phyloP scores from a whole-genome alignment of 2,888 invertebrate genomes.

The Leptura quadrifasciata region DNA sequence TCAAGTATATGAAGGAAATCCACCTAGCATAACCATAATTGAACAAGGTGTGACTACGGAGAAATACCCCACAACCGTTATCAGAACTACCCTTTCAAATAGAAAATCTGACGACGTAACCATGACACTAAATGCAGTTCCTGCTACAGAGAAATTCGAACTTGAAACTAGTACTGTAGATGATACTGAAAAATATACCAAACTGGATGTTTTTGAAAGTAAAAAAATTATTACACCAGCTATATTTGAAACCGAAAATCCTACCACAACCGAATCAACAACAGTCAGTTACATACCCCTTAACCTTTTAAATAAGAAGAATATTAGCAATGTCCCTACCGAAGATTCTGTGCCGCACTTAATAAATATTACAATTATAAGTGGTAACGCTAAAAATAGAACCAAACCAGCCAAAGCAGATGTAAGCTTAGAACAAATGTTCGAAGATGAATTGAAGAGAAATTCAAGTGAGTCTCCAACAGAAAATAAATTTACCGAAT shows the following conservation, averaged over 20 bases:
- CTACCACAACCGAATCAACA: conserved; percentile 23
- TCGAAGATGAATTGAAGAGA: conserved; percentile 28
- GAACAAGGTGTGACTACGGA: conserved; percentile 49
- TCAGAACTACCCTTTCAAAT: conserved; percentile 37
- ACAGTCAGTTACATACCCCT: conserved; percentile 23
- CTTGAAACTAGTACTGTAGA: conserved; percentile 36
- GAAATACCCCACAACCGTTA: conserved; percentile 26
- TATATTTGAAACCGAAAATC: neutral
- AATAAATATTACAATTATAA: conserved; percentile 59
- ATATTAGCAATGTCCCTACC: conserved; percentile 17
- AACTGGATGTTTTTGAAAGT: neutral
- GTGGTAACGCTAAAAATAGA: conserved; percentile 39
- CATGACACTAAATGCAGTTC: neutral
- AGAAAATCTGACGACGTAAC: conserved; percentile 42
- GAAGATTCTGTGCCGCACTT: conserved; percentile 47
- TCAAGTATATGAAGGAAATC: conserved; percentile 60
- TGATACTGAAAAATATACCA: conserved; percentile 4
- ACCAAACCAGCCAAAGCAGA: conserved; percentile 62
- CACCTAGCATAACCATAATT: conserved; percentile 54
- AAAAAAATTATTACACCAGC: neutral
- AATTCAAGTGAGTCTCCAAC: conserved; percentile 55
- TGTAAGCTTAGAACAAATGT: conserved; percentile 59
- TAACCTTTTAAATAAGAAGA: conserved; percentile 14
- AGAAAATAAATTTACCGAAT: conserved; percentile 34
- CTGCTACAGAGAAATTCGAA: conserved; percentile 21